Percentiles rank a stretch among this genome's conserved stretches.
Conservation (phyloP, 2,888 invertebrate genomes). For the Leucophora obtusa region DNA sequence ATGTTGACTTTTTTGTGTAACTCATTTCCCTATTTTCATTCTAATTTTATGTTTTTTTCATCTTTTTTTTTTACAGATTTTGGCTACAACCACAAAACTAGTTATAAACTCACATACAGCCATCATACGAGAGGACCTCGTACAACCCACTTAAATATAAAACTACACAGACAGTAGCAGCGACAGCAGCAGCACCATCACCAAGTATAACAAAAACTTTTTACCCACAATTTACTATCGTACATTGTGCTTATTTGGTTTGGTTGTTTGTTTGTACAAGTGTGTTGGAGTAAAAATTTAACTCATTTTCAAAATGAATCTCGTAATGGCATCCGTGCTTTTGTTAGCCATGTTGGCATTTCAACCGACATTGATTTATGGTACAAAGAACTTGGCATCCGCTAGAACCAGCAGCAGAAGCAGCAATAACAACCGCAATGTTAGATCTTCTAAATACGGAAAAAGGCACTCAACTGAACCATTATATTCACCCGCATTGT, state of each 20-base stretch:
- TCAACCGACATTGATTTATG: conserved; percentile 72
- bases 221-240: conserved; percentile 54
- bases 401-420: conserved; percentile 37
- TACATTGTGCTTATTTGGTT: conserved; percentile 39
- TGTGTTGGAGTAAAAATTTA: conserved; percentile 38
- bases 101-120: conserved; percentile 50
- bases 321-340: conserved; percentile 69
- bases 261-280: conserved; percentile 7
- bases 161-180: conserved; percentile 1
- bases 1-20: conserved; percentile 45
- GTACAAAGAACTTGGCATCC: conserved; percentile 68
- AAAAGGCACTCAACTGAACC: conserved; percentile 61
- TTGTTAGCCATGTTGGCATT: conserved; percentile 71
- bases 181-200: not conserved
- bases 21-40: conserved; percentile 37
- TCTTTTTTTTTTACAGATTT: conserved; percentile 46
- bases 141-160: conserved; percentile 3
- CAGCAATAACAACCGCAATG: conserved; percentile 43
- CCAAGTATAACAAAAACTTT: conserved; percentile 33
- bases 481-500: conserved; percentile 58
- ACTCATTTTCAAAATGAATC: conserved; percentile 70
- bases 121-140: not conserved
- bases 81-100: conserved; percentile 61
- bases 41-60: conserved; percentile 18
- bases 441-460: conserved; percentile 56